These are phyloP conservation scores for Loriculus beryllinus DNA, from an alignment of 2,797 vertebrate species.

Conservation along the genomic window DNA sequence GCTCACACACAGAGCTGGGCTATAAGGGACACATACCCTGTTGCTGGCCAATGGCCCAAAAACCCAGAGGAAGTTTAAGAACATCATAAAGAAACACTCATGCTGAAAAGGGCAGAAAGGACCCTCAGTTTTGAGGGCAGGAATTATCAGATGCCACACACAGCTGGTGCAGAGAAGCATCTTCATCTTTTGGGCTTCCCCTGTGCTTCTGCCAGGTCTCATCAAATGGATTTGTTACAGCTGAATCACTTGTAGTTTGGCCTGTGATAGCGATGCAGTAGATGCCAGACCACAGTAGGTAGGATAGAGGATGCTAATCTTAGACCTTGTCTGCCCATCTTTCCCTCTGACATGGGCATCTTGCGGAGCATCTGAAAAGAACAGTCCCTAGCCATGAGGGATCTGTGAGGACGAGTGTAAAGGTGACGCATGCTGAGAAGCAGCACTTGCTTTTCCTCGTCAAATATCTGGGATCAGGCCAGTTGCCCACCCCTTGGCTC, in stretches of 20 bases:
- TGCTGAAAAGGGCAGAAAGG: background rate
- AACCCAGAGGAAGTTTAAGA: background rate
- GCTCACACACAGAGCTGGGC: background rate
- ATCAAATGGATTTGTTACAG: rapidly evolving
- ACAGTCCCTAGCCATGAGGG: rapidly evolving
- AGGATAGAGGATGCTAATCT: rapidly evolving
- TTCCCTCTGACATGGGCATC: rapidly evolving
- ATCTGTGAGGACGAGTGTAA: background rate
- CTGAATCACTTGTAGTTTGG: rapidly evolving
- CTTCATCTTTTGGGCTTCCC: rapidly evolving
- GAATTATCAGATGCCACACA: background rate
- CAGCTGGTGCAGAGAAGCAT: background rate
- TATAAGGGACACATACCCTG: rapidly evolving
- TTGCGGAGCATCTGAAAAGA: background rate
- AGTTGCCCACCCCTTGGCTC: background rate
- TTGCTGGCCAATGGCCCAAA: background rate
- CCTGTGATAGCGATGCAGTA: rapidly evolving
- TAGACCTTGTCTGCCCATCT: background rate
- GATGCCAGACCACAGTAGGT: rapidly evolving
- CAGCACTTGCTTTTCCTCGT: rapidly evolving
- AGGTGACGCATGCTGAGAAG: background rate
- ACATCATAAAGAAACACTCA: rapidly evolving
- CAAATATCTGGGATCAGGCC: rapidly evolving
- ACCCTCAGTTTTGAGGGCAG: background rate
- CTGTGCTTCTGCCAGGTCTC: background rate